Evolutionary conservation across 1,140 invertebrate genomes (phyloP).

Genomic region (Nebria ingens): DNA sequence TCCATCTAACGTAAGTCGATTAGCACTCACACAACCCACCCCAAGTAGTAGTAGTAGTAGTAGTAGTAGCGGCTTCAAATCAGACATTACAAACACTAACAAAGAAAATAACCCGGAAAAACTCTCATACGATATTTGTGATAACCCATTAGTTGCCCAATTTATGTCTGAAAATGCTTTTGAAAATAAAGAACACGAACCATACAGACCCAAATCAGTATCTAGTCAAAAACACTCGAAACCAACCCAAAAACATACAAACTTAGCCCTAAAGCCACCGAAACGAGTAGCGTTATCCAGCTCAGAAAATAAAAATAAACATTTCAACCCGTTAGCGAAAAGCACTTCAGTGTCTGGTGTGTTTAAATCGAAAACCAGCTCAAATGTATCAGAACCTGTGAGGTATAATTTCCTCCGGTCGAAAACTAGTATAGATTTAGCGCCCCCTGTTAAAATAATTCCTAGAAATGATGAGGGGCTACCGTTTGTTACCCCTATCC

Average conservation of each 20-base stretch:
- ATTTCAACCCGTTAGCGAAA: conserved; percentile 12
- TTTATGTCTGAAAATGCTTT: conserved; percentile 27
- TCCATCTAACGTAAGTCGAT: conserved; percentile 1
- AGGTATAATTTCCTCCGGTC: conserved; percentile 36
- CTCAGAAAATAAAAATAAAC: conserved; percentile 14
- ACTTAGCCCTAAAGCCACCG: too few relatives aligned
- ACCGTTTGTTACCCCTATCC: conserved; percentile 66
- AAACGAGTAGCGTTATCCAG: conserved; percentile 19
- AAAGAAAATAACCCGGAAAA: not conserved
- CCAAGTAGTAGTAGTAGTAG: not conserved
- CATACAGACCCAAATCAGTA: not conserved
- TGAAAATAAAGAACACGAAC: conserved; percentile 13
- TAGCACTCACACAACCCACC: not conserved
- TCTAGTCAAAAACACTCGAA: not conserved
- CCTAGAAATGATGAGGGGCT: conserved; percentile 42
- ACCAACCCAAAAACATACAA: not conserved
- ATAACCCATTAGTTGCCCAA: conserved; percentile 27
- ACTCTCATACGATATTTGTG: not conserved
- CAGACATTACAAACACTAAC: not conserved
- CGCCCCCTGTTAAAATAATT: conserved; percentile 31
- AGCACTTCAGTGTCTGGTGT: conserved; percentile 9
- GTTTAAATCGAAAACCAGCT: not conserved
- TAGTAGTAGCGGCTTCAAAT: not conserved
- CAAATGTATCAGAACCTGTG: conserved; percentile 12
- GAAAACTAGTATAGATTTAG: conserved; percentile 41